Evolutionary conservation across 2,797 vertebrate genomes (phyloP).

Genomic region (Gambelia wislizenii): DNA sequence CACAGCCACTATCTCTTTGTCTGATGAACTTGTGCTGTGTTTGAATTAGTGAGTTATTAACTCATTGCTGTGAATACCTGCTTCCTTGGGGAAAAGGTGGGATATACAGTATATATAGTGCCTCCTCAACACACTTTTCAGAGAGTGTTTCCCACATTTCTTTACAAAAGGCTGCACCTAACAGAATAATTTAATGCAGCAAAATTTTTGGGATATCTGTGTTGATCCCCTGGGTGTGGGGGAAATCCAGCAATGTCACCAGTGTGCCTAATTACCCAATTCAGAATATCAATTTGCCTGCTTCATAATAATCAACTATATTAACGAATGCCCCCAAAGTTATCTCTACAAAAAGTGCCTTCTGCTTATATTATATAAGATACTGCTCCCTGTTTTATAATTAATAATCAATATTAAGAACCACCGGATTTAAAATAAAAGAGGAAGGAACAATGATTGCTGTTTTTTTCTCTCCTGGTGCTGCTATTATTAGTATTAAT

Average conservation of each 20-base stretch:
- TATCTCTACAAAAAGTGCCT: background rate
- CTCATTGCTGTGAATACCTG: background rate
- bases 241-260: background rate
- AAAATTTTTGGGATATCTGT: background rate
- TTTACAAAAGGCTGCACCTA: background rate
- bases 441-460: background rate
- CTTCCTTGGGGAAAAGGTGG: background rate
- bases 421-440: background rate
- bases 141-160: background rate
- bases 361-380: background rate
- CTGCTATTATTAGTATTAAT: too few relatives aligned
- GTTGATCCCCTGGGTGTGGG: too few relatives aligned
- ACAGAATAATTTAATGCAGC: background rate
- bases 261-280: too few relatives aligned
- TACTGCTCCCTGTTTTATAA: background rate
- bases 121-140: too few relatives aligned
- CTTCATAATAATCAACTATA: too few relatives aligned
- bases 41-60: constrained; percentile 35
- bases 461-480: too few relatives aligned
- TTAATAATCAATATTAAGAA: background rate
- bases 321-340: background rate
- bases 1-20: background rate
- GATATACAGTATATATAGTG: too few relatives aligned
- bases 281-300: background rate
- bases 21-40: background rate